phyloP scores from a whole-genome alignment of 2,113 vertebrate species.

The Phalacrocorax carbo region DNA sequence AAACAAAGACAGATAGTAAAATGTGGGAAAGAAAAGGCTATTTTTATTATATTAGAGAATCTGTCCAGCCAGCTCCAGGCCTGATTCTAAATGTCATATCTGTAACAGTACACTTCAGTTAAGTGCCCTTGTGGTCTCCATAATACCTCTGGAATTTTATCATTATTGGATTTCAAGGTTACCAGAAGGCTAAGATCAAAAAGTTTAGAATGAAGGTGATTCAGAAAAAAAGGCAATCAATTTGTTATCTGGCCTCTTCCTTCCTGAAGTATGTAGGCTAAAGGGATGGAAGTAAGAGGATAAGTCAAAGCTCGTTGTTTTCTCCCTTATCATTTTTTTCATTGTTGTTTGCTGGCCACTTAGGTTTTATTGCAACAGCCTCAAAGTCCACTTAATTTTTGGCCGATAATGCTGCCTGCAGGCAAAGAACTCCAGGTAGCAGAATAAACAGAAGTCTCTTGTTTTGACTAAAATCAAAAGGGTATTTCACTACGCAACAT shows the following conservation, averaged over 20 bases:
- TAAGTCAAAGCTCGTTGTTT: neutral
- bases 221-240: neutral
- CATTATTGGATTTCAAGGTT: constrained; percentile 21
- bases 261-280: constrained; percentile 6
- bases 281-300: neutral
- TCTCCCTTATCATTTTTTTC: neutral
- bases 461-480: neutral
- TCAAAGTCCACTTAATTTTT: neutral
- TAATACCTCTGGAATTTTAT: constrained; percentile 39
- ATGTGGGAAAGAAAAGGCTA: constrained; percentile 45
- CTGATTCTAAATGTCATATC: neutral
- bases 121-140: neutral
- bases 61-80: neutral
- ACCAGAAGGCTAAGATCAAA: neutral
- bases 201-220: neutral
- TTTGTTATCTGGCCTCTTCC: neutral
- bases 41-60: constrained; percentile 35
- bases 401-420: neutral
- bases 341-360: neutral
- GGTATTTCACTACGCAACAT: neutral
- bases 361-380: neutral
- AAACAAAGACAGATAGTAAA: constrained; percentile 62
- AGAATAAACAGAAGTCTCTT: neutral
- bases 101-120: neutral
- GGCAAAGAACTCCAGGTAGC: neutral